Base-by-base conservation (phyloP, 2,888 invertebrate genomes). In the Lepidocyrtoides sp. region DNA sequence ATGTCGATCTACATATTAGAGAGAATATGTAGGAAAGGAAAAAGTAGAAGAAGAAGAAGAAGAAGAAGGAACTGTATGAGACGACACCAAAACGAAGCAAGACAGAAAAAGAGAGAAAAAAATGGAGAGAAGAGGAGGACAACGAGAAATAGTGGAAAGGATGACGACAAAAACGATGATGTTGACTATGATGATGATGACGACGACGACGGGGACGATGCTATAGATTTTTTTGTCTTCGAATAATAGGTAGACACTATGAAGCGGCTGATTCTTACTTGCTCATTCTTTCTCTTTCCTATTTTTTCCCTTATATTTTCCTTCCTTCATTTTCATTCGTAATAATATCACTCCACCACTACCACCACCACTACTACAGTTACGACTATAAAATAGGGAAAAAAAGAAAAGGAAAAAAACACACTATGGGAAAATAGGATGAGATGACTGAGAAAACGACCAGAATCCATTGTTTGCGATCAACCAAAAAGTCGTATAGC, bases 211-310 rank as follows among this genome's bases (percentile, higher is more conserved):
- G n/a, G n/a, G n/a, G n/a, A n/a, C 75, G 66, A 85, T 87, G 81
- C 72, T 91, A 82, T 82, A 91, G 75, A 81, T 91, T 57, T 57
- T 89, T 82, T 91, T 91, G 91, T 91, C 87, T 91, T 87, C 82
- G 83, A 91, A 91, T 91, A 91, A 91, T 91, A 91, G 86, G 72
- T 86, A 86, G 91, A 87, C 81, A 89, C 85, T 60, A 57, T 54
- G 32, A 75, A 54, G 51, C 54, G 17, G 77, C 75, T 90, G 84
- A 90, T 90, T 90, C 90, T 85, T 90, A 20, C 87, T 48, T 44
- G 17, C 82, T 82, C 63, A 51, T 84, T 69, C 51, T 23, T 32
- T 17, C 63, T 60, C 57, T 66, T n/a, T 17, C 41, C 20, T n/a
- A 12, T n/a, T n/a, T n/a, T n/a, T n/a, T n/a, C n/a, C 29, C 44